Evolutionary conservation across 2,888 invertebrate species (phyloP).

Genomic region (Drosophila tripunctata): DNA sequence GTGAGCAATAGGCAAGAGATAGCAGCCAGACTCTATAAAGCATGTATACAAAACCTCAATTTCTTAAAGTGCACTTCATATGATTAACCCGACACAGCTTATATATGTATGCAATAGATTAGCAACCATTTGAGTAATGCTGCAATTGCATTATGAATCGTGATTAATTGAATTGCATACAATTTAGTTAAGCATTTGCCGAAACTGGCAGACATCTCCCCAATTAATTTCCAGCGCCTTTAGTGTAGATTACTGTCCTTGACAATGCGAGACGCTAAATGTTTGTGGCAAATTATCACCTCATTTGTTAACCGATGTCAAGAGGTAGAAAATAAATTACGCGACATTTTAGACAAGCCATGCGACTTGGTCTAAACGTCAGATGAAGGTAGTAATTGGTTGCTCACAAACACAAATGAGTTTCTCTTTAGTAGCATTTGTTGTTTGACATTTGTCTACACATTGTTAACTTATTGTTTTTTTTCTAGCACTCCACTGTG

Average conservation of each 20-base stretch:
- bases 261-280: constrained; percentile 7
- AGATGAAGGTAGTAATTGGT: constrained; percentile 9
- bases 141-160: background rate
- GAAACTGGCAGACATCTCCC: background rate
- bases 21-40: no score
- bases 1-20: no score
- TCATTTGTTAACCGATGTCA: constrained; percentile 19
- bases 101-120: no score
- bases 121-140: no score
- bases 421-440: background rate
- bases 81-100: no score
- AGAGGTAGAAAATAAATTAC: constrained; percentile 21
- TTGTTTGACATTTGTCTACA: background rate
- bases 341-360: constrained; percentile 6
- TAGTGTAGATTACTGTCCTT: background rate
- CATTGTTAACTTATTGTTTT: background rate
- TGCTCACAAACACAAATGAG: background rate
- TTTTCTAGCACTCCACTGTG: background rate
- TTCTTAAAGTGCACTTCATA: no score
- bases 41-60: no score
- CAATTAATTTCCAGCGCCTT: constrained; percentile 10
- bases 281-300: constrained; percentile 14
- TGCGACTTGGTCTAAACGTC: background rate
- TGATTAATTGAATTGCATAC: background rate
- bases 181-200: background rate